phyloP scores from a whole-genome alignment of 1,140 invertebrate genomes.

The Drosophila truncata region DNA sequence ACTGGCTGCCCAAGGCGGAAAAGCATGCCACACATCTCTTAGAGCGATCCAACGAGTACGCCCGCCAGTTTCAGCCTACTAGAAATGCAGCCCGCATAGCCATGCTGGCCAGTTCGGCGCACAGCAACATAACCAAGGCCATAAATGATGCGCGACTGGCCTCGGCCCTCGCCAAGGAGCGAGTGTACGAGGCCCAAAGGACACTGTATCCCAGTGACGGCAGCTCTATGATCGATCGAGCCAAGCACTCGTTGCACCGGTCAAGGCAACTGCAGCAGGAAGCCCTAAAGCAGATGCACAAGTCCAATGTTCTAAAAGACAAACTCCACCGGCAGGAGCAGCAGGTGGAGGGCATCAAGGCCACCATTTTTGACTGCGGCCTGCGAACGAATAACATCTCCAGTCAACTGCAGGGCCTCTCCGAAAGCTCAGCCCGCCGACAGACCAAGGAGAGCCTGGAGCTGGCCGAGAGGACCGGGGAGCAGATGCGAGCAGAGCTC shows the following conservation, averaged over 20 bases:
- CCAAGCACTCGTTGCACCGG: slow-evolving; percentile 84
- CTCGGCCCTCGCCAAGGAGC: slow-evolving; percentile 87
- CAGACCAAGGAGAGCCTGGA: slow-evolving; percentile 85
- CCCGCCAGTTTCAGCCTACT: slow-evolving; percentile 84
- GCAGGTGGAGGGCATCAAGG: slow-evolving; percentile 86
- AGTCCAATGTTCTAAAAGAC: slow-evolving; percentile 81
- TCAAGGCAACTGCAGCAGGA: slow-evolving; percentile 84
- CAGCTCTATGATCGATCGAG: slow-evolving; percentile 86
- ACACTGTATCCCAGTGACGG: slow-evolving; percentile 80
- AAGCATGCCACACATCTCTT: slow-evolving; percentile 89
- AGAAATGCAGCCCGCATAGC: slow-evolving; percentile 81
- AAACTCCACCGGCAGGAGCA: slow-evolving; percentile 85
- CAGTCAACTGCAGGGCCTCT: slow-evolving; percentile 57
- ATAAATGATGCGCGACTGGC: slow-evolving; percentile 89
- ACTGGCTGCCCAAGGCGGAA: slow-evolving; percentile 86
- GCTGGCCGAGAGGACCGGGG: slow-evolving; percentile 85
- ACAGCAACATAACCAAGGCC: slow-evolving; percentile 91
- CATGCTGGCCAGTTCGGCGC: slow-evolving; percentile 89
- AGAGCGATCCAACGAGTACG: slow-evolving; percentile 88
- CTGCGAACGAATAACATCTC: slow-evolving; percentile 87
- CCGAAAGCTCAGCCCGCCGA: slow-evolving; percentile 58
- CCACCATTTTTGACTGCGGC: slow-evolving; percentile 86
- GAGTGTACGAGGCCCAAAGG: slow-evolving; percentile 84
- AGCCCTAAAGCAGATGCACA: slow-evolving; percentile 85
- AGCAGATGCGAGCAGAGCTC: slow-evolving; percentile 86